Conservation (phyloP, 2,797 vertebrate species). For the Danio kyathit region DNA sequence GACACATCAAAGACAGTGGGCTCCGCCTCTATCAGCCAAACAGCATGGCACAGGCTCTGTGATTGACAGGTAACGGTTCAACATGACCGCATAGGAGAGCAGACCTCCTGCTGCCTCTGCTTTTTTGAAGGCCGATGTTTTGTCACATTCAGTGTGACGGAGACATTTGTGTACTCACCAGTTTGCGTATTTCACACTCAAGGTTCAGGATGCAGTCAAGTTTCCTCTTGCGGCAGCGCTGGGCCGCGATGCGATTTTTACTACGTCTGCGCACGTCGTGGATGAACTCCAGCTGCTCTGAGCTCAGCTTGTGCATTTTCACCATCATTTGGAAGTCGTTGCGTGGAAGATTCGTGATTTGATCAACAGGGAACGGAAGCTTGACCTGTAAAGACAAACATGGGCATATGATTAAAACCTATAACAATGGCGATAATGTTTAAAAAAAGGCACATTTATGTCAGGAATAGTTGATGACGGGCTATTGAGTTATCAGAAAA, state of each 20-base stretch:
- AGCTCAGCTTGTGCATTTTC: constrained; percentile 99
- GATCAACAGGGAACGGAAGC: constrained; percentile 98
- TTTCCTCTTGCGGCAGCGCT: constrained; percentile 98
- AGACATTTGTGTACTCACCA: constrained; percentile 82
- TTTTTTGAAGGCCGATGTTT: neutral
- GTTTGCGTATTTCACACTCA: constrained; percentile 97
- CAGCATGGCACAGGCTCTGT: constrained; percentile 38
- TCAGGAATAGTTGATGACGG: too few relatives aligned
- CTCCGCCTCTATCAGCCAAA: constrained; percentile 47
- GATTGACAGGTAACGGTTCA: constrained; percentile 29
- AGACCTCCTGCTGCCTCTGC: neutral
- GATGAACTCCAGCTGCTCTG: constrained; percentile 98
- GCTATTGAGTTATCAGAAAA: too few relatives aligned
- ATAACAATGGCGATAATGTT: too few relatives aligned
- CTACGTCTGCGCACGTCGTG: constrained; percentile 94
- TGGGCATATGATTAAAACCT: constrained; percentile 11
- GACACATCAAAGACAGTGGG: constrained; percentile 47
- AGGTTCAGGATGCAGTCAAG: constrained; percentile 98
- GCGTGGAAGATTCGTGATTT: constrained; percentile 99
- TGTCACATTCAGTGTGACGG: neutral
- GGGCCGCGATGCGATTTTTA: constrained; percentile 97
- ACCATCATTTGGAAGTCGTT: constrained; percentile 99
- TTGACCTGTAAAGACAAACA: constrained; percentile 87
- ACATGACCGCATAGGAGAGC: constrained; percentile 7
- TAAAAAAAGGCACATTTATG: too few relatives aligned